phyloP scores from a whole-genome alignment of 2,113 vertebrate genomes.

The Chitala chitala region DNA sequence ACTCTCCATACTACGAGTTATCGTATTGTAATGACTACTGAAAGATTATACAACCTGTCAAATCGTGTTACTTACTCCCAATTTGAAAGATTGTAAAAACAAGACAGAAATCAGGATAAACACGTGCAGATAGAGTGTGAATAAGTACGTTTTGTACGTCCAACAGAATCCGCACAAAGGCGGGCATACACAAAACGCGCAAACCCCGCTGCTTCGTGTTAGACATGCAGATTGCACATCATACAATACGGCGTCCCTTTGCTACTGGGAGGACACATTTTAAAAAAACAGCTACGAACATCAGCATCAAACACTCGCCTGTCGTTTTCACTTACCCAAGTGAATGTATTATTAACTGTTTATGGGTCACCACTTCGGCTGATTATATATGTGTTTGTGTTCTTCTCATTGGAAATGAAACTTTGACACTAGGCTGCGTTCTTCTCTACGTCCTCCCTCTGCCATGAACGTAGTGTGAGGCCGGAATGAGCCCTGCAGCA shows the following conservation, averaged over 20 bases:
- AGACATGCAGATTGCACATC: not conserved
- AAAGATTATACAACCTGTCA: not conserved
- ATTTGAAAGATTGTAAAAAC: not conserved
- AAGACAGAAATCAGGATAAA: too few species aligned
- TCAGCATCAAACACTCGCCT: not conserved
- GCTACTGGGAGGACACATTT: not conserved
- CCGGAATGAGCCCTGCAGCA: not conserved
- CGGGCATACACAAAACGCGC: not conserved
- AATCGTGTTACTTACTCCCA: not conserved
- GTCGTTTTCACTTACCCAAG: slow-evolving; percentile 18
- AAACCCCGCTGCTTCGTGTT: not conserved
- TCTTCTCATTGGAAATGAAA: slow-evolving; percentile 29
- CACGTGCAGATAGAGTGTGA: too few species aligned
- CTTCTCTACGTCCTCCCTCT: slow-evolving; percentile 38
- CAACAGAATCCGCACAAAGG: too few species aligned
- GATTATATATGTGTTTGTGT: not conserved
- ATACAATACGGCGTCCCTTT: slow-evolving; percentile 22
- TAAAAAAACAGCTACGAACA: not conserved
- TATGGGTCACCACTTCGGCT: not conserved
- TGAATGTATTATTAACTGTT: not conserved
- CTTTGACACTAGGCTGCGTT: slow-evolving; percentile 31
- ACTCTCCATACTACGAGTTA: not conserved
- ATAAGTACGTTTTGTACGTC: too few species aligned
- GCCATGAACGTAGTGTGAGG: slow-evolving; percentile 46
- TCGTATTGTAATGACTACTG: not conserved